These are phyloP conservation scores for Chirona hameri DNA, from an alignment of 2,888 invertebrate species.

Conservation along the genomic window DNA sequence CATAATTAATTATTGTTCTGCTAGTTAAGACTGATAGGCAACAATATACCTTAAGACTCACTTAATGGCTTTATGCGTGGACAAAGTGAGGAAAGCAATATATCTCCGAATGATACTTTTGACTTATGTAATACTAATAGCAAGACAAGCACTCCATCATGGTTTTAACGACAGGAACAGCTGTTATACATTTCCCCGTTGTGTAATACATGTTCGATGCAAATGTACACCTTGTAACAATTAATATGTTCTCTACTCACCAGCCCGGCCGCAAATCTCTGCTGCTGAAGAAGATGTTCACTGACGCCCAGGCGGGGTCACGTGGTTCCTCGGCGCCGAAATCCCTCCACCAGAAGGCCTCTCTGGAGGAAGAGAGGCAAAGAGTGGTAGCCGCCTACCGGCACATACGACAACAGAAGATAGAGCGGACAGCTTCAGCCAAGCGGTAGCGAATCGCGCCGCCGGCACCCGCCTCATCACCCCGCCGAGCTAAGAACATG, in stretches of 20 bases:
- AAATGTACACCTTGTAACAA: background rate
- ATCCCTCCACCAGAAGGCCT: background rate
- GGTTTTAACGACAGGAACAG: background rate
- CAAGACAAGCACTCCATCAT: background rate
- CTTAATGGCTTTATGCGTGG: too few species aligned
- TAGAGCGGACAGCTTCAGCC: background rate
- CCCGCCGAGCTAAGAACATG: too few species aligned
- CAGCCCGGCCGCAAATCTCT: constrained; percentile 4
- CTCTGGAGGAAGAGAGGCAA: background rate
- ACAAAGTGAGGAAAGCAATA: too few species aligned
- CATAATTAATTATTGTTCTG: too few species aligned
- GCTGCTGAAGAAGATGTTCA: background rate
- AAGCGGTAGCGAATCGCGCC: too few species aligned
- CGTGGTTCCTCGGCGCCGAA: background rate
- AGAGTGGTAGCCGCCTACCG: background rate
- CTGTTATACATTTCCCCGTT: background rate
- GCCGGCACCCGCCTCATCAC: too few species aligned
- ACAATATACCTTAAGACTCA: too few species aligned
- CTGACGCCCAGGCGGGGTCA: background rate
- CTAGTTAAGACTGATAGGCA: too few species aligned
- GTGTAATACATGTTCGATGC: background rate
- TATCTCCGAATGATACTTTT: background rate
- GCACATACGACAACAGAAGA: background rate
- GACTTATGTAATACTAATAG: background rate
- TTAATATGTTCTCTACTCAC: background rate